Base-by-base conservation (phyloP, 2,888 invertebrate species). In the Andrena bicolor region DNA sequence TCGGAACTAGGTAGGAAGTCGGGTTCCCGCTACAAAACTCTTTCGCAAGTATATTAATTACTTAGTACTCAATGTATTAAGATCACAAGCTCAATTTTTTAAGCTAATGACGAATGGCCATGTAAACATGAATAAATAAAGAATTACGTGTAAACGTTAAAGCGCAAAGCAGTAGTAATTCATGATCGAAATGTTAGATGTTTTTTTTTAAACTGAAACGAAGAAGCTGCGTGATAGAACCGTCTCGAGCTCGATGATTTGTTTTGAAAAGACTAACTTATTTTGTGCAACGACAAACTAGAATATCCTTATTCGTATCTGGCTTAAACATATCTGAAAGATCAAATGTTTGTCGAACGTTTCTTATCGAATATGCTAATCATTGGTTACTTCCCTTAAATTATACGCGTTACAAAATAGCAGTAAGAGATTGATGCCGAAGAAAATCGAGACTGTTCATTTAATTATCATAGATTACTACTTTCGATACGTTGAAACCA, bases 201-300 rank as follows among this genome's bases (percentile, higher is more conserved):
- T 51, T 60, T 60, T 23, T 23, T 2, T 20, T 16, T 32, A 58
- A 30, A 61, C 6, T 30, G 32, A 71, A 23, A 60, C 48, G 61
- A 60, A 56, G 32, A 79, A 77, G 60, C 77, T 66, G 20, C n/a
- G 6, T 60, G 49, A 70, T 10, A 56, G 56, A 78, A 56, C 13
- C 16, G 10, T 35, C 41, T 71, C 60, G 71, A 6, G 49, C 51
- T 41, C 41, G 48, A 66, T 10, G 41, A n/a, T 61, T 23, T 20
- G 20, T 51, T 58, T 68, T 35, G 28, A 51, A 32, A 20, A 63
- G 70, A 16, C 51, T 61, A 74, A 41, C 66, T 20, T 66, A 64
- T 48, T 64, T 49, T 23, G 80, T 72, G 72, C 61, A 78, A 49
- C 51, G 26, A 66, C 66, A 61, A 72, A 35, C 32, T 53, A 71